Evolutionary conservation across 2,113 vertebrate species (phyloP).

Genomic region (Choloepus hoffmanni): DNA sequence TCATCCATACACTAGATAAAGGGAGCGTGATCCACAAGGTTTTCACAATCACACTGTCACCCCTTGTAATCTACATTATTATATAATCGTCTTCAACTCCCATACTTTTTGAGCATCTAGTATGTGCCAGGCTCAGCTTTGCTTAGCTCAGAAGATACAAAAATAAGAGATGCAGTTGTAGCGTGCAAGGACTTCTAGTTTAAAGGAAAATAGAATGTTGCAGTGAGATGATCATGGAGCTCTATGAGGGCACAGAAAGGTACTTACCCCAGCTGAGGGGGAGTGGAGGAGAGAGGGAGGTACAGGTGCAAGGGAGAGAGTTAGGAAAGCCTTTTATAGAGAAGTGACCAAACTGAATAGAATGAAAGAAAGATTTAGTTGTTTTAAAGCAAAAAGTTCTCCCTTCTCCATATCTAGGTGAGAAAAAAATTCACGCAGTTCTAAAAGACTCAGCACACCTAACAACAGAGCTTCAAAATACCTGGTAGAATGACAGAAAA

Average conservation of each 20-base stretch:
- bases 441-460: too few species aligned
- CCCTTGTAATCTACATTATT: too few species aligned
- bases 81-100: not conserved
- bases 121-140: not conserved
- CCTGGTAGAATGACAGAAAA: too few species aligned
- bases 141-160: not conserved
- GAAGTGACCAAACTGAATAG: too few species aligned
- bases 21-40: too few species aligned
- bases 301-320: not conserved
- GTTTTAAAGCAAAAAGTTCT: not conserved
- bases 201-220: not conserved
- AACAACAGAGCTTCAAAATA: too few species aligned
- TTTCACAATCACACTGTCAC: too few species aligned
- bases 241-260: not conserved
- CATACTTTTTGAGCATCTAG: too few species aligned
- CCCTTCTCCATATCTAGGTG: not conserved
- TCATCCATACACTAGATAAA: too few species aligned
- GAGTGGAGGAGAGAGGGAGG: not conserved
- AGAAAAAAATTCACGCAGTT: not conserved
- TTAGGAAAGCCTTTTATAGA: not conserved
- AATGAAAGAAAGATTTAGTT: not conserved
- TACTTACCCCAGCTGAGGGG: not conserved
- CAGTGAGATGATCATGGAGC: not conserved
- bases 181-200: not conserved
- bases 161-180: not conserved